Evolutionary conservation across 2,797 vertebrate genomes (phyloP).

Genomic region (Tapirus indicus): DNA sequence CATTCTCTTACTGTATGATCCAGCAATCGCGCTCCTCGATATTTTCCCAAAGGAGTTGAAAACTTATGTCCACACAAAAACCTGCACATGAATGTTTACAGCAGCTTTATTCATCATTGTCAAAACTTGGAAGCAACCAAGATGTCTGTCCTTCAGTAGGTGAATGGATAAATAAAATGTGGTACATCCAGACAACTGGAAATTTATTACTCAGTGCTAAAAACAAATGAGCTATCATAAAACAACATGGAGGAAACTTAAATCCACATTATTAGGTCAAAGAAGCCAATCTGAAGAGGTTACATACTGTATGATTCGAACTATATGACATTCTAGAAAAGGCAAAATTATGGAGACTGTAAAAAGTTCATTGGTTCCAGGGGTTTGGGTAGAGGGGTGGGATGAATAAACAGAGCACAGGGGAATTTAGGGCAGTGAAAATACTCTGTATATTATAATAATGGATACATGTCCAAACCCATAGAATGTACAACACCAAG

Average conservation of each 20-base stretch:
- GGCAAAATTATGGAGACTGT: background rate
- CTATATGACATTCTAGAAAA: background rate
- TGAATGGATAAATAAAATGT: background rate
- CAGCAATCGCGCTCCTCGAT: background rate
- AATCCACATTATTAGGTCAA: background rate
- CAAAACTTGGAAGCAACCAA: background rate
- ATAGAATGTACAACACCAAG: background rate
- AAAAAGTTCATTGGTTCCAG: background rate
- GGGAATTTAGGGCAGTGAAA: background rate
- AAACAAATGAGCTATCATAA: background rate
- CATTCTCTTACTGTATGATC: background rate
- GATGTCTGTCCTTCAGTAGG: background rate
- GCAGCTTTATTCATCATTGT: background rate
- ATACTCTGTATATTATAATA: background rate
- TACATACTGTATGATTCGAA: background rate
- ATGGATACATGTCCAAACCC: background rate
- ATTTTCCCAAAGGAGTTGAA: background rate
- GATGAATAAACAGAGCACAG: background rate
- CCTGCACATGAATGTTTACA: background rate
- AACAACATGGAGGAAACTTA: background rate
- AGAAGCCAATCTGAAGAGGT: background rate
- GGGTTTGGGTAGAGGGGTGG: accelerated
- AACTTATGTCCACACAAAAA: background rate
- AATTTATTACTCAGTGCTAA: background rate
- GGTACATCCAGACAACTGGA: background rate